Evolutionary conservation across 2,113 vertebrate species (phyloP), one percentile per base, ranked within the genome.

Genomic region (Neolamprologus hecqui): DNA sequence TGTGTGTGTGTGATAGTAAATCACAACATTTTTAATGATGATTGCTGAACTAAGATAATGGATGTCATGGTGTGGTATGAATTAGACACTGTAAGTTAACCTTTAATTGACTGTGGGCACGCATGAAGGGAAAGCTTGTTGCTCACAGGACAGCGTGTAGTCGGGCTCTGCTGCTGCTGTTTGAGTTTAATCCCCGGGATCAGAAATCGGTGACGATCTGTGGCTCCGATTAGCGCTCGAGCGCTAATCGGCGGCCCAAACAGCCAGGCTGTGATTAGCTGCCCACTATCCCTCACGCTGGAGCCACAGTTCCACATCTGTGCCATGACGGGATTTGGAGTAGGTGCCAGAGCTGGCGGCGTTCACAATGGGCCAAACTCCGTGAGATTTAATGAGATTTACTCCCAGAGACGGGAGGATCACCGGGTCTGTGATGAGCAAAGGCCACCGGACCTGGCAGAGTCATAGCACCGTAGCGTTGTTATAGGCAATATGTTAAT

Each of bases 301-400:
- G 9, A 77, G 26, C 92, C 86, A 91, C 91, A 83, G 92, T 88
- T 88, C 85, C 92, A 92, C 92, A 92, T 91, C 90, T 85, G 75
- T 88, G 82, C 84, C 87, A 53, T 84, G 95, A 95, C 92, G 82
- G 92, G 93, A 96, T 96, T 97, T 96, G 63, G 79, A 87, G 88
- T 37, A 90, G 94, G 91, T 93, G 93, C 92, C 94, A 92, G 85
- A 95, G 92, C 80, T 83, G 8, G 68, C 19, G 9, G 80, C 6
- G 73, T 77, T 95, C 90, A 95, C 95, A 93, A 92, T 91, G 90
- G 94, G 89, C 90, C 93, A 92, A 93, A 89, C 94, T 95, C 94
- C 54, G 49, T 51, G 88, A 93, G 92, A 82, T 94, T 84, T 96
- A 95, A 96, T 94, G 88, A 96, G 95, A 96, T 96, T 96, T 94